Percentiles rank a stretch among this genome's conserved stretches.
Conservation (phyloP, 2,797 vertebrate species). For the Poeciliopsis gracilis region DNA sequence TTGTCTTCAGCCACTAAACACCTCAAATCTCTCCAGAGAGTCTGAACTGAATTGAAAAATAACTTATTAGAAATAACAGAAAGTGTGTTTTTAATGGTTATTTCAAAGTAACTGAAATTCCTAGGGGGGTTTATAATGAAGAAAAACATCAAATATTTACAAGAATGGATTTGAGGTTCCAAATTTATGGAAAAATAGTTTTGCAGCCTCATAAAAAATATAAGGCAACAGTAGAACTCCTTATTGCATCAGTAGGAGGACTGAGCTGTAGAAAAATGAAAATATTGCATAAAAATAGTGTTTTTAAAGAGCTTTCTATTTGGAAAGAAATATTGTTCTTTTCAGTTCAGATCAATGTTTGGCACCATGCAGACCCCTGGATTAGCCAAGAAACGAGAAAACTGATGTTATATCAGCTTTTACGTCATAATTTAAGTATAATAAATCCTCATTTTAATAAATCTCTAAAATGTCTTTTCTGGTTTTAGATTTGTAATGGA, state of each 20-base stretch:
- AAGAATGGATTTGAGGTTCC: not conserved
- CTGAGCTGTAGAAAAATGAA: not conserved
- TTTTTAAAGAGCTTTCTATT: not conserved
- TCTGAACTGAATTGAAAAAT: not conserved
- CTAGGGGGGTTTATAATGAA: not conserved
- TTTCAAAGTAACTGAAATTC: not conserved
- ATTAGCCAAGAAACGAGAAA: not conserved
- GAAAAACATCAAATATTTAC: not conserved
- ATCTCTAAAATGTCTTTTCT: not conserved
- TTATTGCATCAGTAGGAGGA: no score
- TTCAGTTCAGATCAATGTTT: not conserved
- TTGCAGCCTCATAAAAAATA: not conserved
- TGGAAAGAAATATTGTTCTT: not conserved
- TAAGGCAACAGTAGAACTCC: not conserved
- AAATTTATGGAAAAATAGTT: not conserved
- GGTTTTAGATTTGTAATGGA: not conserved
- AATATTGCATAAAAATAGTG: not conserved
- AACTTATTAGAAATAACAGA: not conserved
- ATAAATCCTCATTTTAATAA: not conserved
- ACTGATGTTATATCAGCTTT: not conserved
- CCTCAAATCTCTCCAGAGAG: not conserved
- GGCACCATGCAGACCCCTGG: not conserved
- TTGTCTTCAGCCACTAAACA: not conserved
- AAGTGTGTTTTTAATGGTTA: not conserved
- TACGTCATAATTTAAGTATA: not conserved